Conservation (phyloP, 2,113 vertebrate genomes). For the Panurus biarmicus region DNA sequence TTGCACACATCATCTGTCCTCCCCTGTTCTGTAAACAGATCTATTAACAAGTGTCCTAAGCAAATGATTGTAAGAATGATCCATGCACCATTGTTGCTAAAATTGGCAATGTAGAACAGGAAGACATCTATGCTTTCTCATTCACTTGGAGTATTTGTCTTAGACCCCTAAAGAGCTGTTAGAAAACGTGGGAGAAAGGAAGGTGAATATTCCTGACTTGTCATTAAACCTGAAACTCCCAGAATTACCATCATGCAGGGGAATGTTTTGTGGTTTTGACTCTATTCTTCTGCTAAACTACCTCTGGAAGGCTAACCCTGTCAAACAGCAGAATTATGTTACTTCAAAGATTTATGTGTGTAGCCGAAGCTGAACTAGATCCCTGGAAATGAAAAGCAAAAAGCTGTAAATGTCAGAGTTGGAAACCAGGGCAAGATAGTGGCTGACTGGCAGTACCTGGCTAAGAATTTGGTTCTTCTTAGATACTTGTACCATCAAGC, state of each 20-base stretch:
- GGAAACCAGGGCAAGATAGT: background rate
- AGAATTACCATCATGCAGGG: background rate
- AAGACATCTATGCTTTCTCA: background rate
- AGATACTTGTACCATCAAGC: background rate
- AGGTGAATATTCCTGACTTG: background rate
- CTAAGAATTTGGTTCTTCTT: background rate
- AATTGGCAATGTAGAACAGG: background rate
- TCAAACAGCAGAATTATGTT: background rate
- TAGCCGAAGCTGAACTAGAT: background rate
- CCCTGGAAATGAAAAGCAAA: background rate
- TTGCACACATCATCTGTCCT: background rate
- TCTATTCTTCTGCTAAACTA: background rate
- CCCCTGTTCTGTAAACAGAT: background rate
- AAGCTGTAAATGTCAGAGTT: background rate
- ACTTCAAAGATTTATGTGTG: background rate
- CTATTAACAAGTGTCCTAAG: background rate
- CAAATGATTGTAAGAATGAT: background rate
- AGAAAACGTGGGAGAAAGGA: background rate
- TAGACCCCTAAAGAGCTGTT: background rate
- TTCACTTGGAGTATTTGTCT: background rate
- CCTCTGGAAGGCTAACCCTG: background rate
- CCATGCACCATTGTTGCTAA: background rate
- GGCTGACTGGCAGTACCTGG: background rate
- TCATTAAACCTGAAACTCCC: background rate
- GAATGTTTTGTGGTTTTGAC: background rate